Base-by-base conservation (phyloP, 2,113 vertebrate species). In the Tor tambroides region DNA sequence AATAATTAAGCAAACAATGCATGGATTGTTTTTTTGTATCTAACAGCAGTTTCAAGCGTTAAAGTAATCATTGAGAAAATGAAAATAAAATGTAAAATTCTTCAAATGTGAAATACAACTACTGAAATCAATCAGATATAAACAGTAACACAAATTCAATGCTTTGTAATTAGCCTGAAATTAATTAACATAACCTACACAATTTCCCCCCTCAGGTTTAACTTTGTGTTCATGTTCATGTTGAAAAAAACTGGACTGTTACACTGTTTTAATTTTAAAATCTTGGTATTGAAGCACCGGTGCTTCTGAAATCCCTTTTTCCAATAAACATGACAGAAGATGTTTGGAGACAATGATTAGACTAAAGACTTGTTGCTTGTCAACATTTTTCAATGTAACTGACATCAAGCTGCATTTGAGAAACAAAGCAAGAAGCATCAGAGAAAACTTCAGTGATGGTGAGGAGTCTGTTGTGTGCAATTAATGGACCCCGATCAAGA, bases 401-500 rank as follows among this genome's bases (percentile, higher is more conserved):
- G 56, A n/a, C 3, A 72, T 88, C 49, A 63, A 72, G 56, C 76
- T 32, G 43, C 41, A 84, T 69, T 67, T 35, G 35, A 67, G 80
- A 17, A 26, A 28, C n/a, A 76, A 76, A 46, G 59, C 61, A 41
- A 72, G 35, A 14, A 61, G 6, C 35, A 78, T 28, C 46, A 78
- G 28, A 49, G 74, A 3, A 19, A 49, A 32, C 17, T 23, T 32
- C 17, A 54, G 17, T 15, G n/a, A 76, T 80, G 12, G 79, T 56
- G 74, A 75, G 81, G 32, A 63, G n/a, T 67, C 54, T 83, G 80
- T 82, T 82, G 43, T 85, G 32, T 49, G 61, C n/a, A 49, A 80
- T 74, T 61, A 76, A 10, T 72, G 69, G 80, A 43, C 79, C 51
- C 72, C n/a, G n/a, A 51, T 81, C 65, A 85, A 77, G 61, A 85